These are phyloP conservation scores for Drepana falcataria DNA, from an alignment of 2,888 invertebrate species.

Conservation along the genomic window DNA sequence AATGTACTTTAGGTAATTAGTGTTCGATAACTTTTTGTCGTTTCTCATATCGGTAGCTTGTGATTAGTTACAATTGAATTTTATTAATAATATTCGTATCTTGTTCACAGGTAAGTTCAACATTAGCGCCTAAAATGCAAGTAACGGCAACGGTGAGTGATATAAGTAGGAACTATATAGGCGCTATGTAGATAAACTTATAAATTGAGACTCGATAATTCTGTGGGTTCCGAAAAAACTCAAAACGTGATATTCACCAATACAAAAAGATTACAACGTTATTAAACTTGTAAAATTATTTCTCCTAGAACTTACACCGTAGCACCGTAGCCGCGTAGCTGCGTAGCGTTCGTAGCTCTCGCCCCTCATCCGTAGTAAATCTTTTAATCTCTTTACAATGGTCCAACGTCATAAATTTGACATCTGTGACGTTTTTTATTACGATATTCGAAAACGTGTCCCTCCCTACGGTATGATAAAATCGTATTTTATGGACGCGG, in stretches of 20 bases:
- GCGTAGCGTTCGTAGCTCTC: slow-evolving; percentile 34
- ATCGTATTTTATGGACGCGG: slow-evolving; percentile 72
- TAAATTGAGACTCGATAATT: background rate
- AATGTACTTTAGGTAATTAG: slow-evolving; percentile 8
- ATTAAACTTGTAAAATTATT: slow-evolving; percentile 46
- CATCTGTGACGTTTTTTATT: slow-evolving; percentile 78
- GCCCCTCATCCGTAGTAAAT: slow-evolving; percentile 63
- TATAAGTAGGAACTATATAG: too few relatives aligned
- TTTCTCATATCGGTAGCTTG: background rate
- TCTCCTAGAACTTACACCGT: slow-evolving; percentile 44
- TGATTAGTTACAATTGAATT: background rate
- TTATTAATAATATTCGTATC: background rate
- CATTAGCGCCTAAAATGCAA: background rate
- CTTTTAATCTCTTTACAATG: slow-evolving; percentile 78
- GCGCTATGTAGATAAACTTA: background rate
- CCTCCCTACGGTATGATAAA: slow-evolving; percentile 75
- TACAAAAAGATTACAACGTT: slow-evolving; percentile 44
- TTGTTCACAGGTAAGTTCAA: background rate
- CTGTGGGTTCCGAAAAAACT: slow-evolving; percentile 3
- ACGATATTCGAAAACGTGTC: slow-evolving; percentile 75
- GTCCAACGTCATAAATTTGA: slow-evolving; percentile 76
- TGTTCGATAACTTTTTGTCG: background rate
- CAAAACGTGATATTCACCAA: slow-evolving; percentile 20
- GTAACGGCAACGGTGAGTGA: background rate
- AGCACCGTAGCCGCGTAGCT: slow-evolving; percentile 26